Evolutionary conservation across 2,113 vertebrate genomes (phyloP), one percentile per base, ranked within the genome.

Genomic region (Hemichromis elongatus): DNA sequence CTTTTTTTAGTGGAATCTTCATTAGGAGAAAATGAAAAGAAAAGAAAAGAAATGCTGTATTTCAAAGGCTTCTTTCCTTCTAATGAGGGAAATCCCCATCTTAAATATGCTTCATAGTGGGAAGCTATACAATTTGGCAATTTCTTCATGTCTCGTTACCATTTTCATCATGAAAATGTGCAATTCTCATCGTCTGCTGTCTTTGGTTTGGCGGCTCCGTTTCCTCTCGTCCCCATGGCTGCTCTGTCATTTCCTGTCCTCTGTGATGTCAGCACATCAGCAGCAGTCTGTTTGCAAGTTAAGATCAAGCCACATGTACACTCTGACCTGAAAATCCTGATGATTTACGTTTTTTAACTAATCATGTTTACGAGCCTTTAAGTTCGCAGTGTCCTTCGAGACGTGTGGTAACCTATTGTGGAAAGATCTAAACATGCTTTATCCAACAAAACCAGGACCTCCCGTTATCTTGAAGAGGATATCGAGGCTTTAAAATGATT

Each of bases 261-360:
- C 42, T 73, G 68, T 28, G 9, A 19, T 3, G 3, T 30, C 40
- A 18, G 40, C 37, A 45, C 37, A 21, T 4, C 21, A 47, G 18
- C 66, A 26, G 40, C 2, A 0, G 8, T n/a, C n/a, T 10, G n/a
- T 70, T 70, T 26, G 45, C 35, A 70, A 70, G 12, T 70, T 21
- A 26, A 68, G 37, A 26, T 70, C 35, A 45, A 45, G 21, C 8
- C 66, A 18, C 66, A 26, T 8, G 16, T 45, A 45, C 13, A 45
- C 40, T 0, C 37, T 11, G n/a, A 45, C 66, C 37, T 45, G 1
- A 70, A 70, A 45, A 13, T 26, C 13, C 5, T 0, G 16, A 28
- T 47, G 47, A 12, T 30, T 75, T n/a, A 28, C 1, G 0, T 50
- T 30, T 75, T 30, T 0, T 8, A 53, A 19, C 50, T 10, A 75